phyloP scores from a whole-genome alignment of 2,113 vertebrate species.

The Opisthocomus hoazin region DNA sequence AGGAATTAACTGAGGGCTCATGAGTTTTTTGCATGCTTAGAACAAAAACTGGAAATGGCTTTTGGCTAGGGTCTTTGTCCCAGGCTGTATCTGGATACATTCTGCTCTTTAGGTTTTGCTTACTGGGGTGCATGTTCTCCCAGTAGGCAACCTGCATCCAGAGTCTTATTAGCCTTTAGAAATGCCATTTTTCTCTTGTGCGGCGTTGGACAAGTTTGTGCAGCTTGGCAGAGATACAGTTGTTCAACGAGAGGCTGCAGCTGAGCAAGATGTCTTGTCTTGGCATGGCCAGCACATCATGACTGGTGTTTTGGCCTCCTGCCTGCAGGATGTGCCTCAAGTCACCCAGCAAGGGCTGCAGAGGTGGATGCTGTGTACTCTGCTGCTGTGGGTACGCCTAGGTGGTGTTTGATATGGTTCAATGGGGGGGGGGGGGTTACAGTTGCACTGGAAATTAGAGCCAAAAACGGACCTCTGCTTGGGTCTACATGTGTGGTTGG shows the following conservation, averaged over 20 bases:
- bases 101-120: not conserved
- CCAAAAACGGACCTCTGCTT: not conserved
- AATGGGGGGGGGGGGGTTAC: not conserved
- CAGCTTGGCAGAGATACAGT: conserved; percentile 26
- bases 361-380: not conserved
- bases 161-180: not conserved
- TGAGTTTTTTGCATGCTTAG: not conserved
- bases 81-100: not conserved
- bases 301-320: conserved; percentile 10
- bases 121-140: not conserved
- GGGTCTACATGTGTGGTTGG: not conserved
- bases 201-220: not conserved
- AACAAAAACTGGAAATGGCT: not conserved
- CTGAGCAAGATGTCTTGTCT: conserved; percentile 38
- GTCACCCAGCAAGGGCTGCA: not conserved
- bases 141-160: not conserved
- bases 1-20: not conserved
- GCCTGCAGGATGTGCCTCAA: not conserved
- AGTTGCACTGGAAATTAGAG: not conserved
- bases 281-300: not conserved
- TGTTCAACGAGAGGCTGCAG: conserved; percentile 43
- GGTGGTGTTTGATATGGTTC: not conserved
- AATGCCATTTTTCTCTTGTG: conserved; percentile 26
- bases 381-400: not conserved
- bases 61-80: not conserved